phyloP scores from a whole-genome alignment of 1,140 invertebrate species.

The Acromyrmex echinatior region DNA sequence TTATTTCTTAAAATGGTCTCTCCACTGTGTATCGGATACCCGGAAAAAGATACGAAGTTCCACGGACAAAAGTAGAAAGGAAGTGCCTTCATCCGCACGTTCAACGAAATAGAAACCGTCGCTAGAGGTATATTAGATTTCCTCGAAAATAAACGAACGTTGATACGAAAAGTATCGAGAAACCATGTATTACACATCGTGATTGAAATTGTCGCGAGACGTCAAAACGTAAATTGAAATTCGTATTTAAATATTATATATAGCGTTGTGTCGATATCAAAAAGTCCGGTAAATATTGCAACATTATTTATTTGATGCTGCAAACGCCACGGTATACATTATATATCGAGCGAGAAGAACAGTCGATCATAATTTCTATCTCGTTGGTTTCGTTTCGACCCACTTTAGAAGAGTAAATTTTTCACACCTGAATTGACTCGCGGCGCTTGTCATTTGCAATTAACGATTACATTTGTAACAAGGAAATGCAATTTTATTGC shows the following conservation, averaged over 20 bases:
- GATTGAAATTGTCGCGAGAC: constrained; percentile 24
- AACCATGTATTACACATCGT: constrained; percentile 18
- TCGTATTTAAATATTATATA: constrained; percentile 28
- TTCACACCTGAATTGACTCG: constrained; percentile 30
- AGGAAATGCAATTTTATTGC: constrained; percentile 40
- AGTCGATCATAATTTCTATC: constrained; percentile 53
- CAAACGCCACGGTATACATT: background rate
- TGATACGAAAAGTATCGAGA: constrained; percentile 1
- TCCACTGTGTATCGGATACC: constrained; percentile 19
- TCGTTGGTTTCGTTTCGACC: background rate
- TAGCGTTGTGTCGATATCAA: constrained; percentile 7
- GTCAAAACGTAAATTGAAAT: constrained; percentile 29
- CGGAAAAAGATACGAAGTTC: constrained; percentile 33
- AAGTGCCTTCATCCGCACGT: constrained; percentile 31
- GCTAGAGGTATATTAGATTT: constrained; percentile 37
- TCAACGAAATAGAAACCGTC: constrained; percentile 45
- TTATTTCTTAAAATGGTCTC: constrained; percentile 40
- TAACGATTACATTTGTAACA: constrained; percentile 43
- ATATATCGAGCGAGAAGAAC: constrained; percentile 18
- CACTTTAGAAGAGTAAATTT: constrained; percentile 46
- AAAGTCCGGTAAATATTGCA: constrained; percentile 23
- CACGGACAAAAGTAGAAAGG: constrained; percentile 31
- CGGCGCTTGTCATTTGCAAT: constrained; percentile 33
- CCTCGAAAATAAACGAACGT: constrained; percentile 37
- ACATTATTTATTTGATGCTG: constrained; percentile 36